Base-by-base conservation (phyloP, 1,140 invertebrate species). In the Dinothrombium tinctorium region DNA sequence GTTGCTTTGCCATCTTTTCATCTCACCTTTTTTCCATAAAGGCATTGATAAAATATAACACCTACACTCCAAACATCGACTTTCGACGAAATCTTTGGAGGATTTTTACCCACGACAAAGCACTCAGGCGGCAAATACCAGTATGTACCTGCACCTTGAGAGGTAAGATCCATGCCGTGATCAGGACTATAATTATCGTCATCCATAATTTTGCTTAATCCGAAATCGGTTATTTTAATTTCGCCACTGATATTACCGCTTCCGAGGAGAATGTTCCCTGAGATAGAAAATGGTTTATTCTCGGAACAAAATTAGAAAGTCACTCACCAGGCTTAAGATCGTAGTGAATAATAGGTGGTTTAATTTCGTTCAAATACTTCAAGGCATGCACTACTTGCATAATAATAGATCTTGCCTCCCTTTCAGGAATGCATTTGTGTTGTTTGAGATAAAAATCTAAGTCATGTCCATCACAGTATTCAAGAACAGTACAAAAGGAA, bases 41-140 rank as follows among this genome's bases (percentile, higher is more conserved):
- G 69, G 68, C 92, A 98, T 67, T 99, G 92, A 64, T 96, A 99
- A 70, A 98, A 98, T 66, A 99, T 99, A 46, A 98, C 90, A 55
- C 94, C 94, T 33, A 98, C 89, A 57, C 84, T 92, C 92, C 94
- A 99, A 33, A 99, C 92, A 64, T 99, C 92, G 45, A 99, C 94
- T 71, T 98, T 98, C 48, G 86, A 94, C 54, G 87, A 95, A 59
- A 99, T 99, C 74, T 98, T 98, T 53, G 92, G 92, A 53, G 92
- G 90, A 66, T 87, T 89, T 64, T 94, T 94, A 44, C 87, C 89
- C 51, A 96, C 86, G 44, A 96, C 84, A 66, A 99, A 99, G 67
- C 92, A 98, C 61, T 99, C 94, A n/a, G 94, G 92, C 43, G 94
- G 92, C 48, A 99, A 68, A 65, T 98, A 99, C 92, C 92, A 98